Conservation (phyloP, 92 coral and sea anemone genomes). For the Phenganax stokvisi region DNA sequence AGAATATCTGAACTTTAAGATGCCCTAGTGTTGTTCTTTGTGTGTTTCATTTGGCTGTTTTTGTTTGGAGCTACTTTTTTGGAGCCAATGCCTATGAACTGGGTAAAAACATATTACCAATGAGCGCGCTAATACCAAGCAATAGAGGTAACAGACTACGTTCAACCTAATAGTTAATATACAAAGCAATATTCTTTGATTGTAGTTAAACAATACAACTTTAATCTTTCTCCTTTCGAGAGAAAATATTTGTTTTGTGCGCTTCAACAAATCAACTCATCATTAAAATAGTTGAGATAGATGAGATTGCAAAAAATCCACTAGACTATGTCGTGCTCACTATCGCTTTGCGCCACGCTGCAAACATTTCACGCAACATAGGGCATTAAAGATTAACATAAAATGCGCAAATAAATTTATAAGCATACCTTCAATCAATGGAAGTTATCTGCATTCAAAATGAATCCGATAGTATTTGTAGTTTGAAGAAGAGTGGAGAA, state of each 20-base stretch:
- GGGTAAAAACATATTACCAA: constrained; percentile 24
- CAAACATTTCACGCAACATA: constrained; percentile 31
- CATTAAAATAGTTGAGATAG: constrained; percentile 42
- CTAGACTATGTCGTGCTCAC: background rate
- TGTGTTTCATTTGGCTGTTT: background rate
- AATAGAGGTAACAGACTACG: background rate
- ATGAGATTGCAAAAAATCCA: constrained; percentile 14
- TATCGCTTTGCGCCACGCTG: constrained; percentile 25
- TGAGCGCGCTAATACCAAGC: constrained; percentile 1
- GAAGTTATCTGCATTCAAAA: background rate
- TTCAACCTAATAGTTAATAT: constrained; percentile 24
- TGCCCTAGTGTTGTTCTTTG: background rate
- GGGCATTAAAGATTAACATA: constrained; percentile 8
- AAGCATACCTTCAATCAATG: constrained; percentile 19
- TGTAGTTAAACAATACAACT: constrained; percentile 8
- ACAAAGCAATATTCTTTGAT: background rate
- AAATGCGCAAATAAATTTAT: constrained; percentile 6
- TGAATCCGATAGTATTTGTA: background rate
- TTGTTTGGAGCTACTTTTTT: background rate
- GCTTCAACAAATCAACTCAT: constrained; percentile 23
- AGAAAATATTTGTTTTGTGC: constrained; percentile 40
- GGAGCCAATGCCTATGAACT: constrained; percentile 24
- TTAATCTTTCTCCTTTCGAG: constrained; percentile 14
- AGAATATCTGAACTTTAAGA: background rate
- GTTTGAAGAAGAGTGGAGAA: background rate